Base-by-base conservation (phyloP, 2,113 vertebrate species). In the Nannospalax galili region DNA sequence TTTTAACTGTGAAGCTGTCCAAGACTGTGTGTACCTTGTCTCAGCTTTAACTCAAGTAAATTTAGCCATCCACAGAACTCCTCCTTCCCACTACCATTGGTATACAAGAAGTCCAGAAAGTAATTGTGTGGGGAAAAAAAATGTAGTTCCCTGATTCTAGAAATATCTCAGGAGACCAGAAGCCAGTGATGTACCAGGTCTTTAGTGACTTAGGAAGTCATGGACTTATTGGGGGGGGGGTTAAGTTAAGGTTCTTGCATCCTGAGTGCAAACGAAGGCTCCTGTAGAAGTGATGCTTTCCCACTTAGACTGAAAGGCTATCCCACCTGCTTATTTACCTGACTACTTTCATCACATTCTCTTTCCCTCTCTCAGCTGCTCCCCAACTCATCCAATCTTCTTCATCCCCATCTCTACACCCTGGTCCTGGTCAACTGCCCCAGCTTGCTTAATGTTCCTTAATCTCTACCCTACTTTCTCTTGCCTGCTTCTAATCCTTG, bases 101-200 rank as follows among this genome's bases (percentile, higher is more conserved):
- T 72, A 84, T 4, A 28, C 24, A 88, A 73, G 74, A 84, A 95
- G 58, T 22, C 28, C 84, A 81, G 24, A 78, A 90, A 80, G 16
- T 7, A 70, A 92, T 88, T 1, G 20, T n/a, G 4, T 60, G 14
- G 40, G 6, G 0, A 8, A 52, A 11, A 20, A 40, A 86, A 80
- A 40, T 35, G 14, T 22, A 95, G 56, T 7, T 65, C 11, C 28
- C 42, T 84, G 58, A 35, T 70, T 32, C 30, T 64, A 40, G 56
- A 94, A 95, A 30, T 89, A 70, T 35, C 78, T 87, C 42, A 40
- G 90, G 60, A 92, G n/a, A 67, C 58, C 67, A 92, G 52, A 95
- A 72, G 60, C 45, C 72, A 93, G 0, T 4, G 7, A 7, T 89
- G 14, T 92, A 4, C 35, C 12, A 85, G 32, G 20, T 56, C 56